Evolutionary conservation across 2,113 vertebrate genomes (phyloP), one percentile per base, ranked within the genome.

Genomic region (Tapirus terrestris): DNA sequence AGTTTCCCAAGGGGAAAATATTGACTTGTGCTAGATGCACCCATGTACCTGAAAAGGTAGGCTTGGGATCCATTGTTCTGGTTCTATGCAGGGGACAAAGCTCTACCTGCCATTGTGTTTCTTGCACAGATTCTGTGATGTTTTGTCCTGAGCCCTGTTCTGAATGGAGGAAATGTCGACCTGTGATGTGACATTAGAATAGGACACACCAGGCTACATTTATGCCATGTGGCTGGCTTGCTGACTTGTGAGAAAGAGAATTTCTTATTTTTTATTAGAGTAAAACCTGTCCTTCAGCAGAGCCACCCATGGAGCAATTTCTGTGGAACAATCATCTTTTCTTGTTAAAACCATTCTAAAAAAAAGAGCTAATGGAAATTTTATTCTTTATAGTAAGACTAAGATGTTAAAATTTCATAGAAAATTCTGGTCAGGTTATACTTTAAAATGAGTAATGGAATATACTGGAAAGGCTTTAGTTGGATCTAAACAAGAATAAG

Each of bases 381-480:
- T 29, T 10, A 51, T 83, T 92, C 77, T 75, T 36, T 1, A 2
- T 48, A 76, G 23, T 79, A 93, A 75, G 29, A 51, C 20, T 94
- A 81, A 79, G 14, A 53, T 82, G 80, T 29, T 83, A 39, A 81
- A 65, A 31, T 31, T 87, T 93, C 3, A n/a, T 65, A 45, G 14
- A 70, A 95, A 68, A 63, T 68, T 83, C 25, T 91, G 39, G 25
- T 80, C 31, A 93, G 48, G 16, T 83, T 83, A 82, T 86, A 67
- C 31, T 91, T 95, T 72, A 70, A 83, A 97, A 90, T 83, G 14
- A 25, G 33, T 76, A 88, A 20, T 43, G 67, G 27, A 82, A 73
- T 61, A 56, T 79, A 48, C 11, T 68, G 8, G 33, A 33, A 63
- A 92, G 68, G 33, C 27, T 92, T 77, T 60, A 80, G 14, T 75